Base-by-base conservation (phyloP, 2,888 invertebrate genomes). In the Habroteleia sp. region DNA sequence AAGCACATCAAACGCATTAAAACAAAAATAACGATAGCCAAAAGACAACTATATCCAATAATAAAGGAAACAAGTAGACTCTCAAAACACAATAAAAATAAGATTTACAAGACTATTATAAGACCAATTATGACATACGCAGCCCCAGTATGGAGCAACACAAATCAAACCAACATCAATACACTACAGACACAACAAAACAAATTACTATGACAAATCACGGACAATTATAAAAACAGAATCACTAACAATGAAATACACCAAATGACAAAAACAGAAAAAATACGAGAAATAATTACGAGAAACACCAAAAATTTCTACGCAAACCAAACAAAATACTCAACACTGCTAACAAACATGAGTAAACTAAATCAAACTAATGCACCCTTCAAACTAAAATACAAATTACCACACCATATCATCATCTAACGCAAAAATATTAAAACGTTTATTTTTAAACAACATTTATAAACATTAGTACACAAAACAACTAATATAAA, bases 121-220 rank as follows among this genome's bases (percentile, higher is more conserved):
- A 33, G 33, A 33, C 33, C 31, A 31, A 31, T 31, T 1, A 31
- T 31, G n/a, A 1, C 1, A n/a, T 31, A 31, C 10, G 31, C 31
- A 1, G 31, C 31, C 2, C 31, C 31, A 31, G 31, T 10, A 10
- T 31, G 31, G 31, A 8, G 31, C 1, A 33, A 13, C 6, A 33
- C 33, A 3, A 33, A 5, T 6, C 10, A 33, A 13, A 33, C 13
- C 10, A 33, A 33, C 8, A 33, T 33, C 1, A 11, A 33, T 6
- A 13, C 10, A 11, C 1, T 33, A 33, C 33, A 33, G 13, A 33
- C 33, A 2, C 2, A 13, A 3, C 33, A 33, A 33, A 33, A 33
- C 7, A 25, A 25, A 25, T 25, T 25, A 1, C 7, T 25, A 1
- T 6, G 25, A 25, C 3, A 25, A 6, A 25, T 25, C 3, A 25